Base-by-base conservation (phyloP, 2,797 vertebrate genomes). In the Sternarchorhynchus goeldii region DNA sequence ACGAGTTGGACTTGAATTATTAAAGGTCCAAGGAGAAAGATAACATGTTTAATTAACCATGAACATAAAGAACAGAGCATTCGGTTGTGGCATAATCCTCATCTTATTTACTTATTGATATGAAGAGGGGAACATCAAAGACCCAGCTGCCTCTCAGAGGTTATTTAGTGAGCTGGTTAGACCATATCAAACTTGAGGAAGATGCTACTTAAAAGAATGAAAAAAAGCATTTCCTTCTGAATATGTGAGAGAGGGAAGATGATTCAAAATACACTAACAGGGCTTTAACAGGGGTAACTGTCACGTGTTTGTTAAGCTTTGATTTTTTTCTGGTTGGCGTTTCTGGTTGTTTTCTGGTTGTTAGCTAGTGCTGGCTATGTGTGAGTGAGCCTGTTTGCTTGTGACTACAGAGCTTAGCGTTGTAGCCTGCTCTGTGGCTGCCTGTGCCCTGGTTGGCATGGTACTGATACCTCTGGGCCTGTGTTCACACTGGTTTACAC, bases 21-120 rank as follows among this genome's bases (percentile, higher is more conserved):
- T 90, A 74, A 91, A 83, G 16, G 65, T 53, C 67, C 63, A 59
- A 34, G 68, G 73, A 71, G 65, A 81, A 76, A 65, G 56, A 66
- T 64, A 85, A 73, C 73, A 78, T 70, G 64, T 76, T 65, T 31
- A 72, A 73, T 73, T 63, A 67, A 62, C 59, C 7, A 65, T 78
- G 75, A 83, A 69, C 58, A 57, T 70, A 57, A 25, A 59, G 60
- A 77, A 78, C 65, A 70, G 66, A 66, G 65, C 25, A 55, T 20
- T 36, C 63, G 39, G 14, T 36, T 66, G 20, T 74, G 55, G 50
- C 59, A 14, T 79, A 62, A 68, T 32, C 39, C 55, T n/a, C 45
- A 29, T 75, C 17, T 85, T 90, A 85, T 88, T 88, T 90, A 86
- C 50, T 76, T 85, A 81, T 81, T 85, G 83, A 88, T 86, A 80